phyloP scores from a whole-genome alignment of 2,797 vertebrate species.

The Melanotaenia maccullochi region DNA sequence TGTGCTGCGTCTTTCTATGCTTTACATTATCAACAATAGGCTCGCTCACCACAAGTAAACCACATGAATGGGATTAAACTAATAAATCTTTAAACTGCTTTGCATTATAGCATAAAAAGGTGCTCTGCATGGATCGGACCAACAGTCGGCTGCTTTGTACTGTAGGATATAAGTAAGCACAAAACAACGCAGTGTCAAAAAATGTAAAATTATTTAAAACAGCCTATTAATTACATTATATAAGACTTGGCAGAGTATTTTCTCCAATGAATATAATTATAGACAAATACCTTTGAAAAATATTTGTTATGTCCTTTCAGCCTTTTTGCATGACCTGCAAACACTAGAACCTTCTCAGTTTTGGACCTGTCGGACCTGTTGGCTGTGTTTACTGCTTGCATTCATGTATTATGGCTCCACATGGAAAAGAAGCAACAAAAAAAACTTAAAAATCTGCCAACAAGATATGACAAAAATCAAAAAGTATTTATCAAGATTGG shows the following conservation, averaged over 20 bases:
- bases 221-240: background rate
- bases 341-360: background rate
- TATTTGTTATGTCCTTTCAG: background rate
- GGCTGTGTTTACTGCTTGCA: background rate
- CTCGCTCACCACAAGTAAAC: conserved; percentile 27
- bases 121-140: conserved; percentile 34
- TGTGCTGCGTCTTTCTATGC: background rate
- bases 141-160: background rate
- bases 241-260: background rate
- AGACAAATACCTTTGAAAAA: background rate
- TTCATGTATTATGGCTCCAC: background rate
- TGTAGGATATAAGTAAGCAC: background rate
- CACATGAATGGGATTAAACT: conserved; percentile 53
- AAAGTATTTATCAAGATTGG: background rate
- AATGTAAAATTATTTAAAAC: background rate
- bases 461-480: background rate
- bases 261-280: background rate
- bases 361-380: background rate
- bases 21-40: conserved; percentile 1
- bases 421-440: background rate
- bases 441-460: background rate
- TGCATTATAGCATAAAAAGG: conserved; percentile 46
- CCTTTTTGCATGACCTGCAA: background rate
- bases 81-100: conserved; percentile 60
- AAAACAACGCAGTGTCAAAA: background rate